Percentiles rank a stretch among this genome's conserved stretches.
Evolutionary conservation across 2,797 vertebrate species (phyloP).

Genomic region (Diplodus sargus): DNA sequence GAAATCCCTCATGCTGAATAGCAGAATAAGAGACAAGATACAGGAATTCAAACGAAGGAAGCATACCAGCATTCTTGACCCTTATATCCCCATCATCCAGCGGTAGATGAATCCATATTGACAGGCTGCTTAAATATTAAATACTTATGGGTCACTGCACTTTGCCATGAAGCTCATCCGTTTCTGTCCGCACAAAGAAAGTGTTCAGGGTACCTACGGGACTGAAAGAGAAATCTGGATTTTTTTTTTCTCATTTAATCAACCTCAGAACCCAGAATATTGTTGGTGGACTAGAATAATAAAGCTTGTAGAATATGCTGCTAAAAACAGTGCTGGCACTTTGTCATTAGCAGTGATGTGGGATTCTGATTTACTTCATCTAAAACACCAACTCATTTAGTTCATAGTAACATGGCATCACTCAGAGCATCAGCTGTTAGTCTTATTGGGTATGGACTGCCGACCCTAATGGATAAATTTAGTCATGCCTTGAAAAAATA

Average conservation of each 20-base stretch:
- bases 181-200: slow-evolving; percentile 12
- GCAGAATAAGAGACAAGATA: neutral
- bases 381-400: slow-evolving; percentile 1
- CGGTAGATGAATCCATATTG: slow-evolving; percentile 61
- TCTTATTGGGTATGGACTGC: slow-evolving; percentile 1
- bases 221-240: neutral
- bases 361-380: slow-evolving; percentile 8
- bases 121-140: slow-evolving; percentile 70
- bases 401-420: slow-evolving; percentile 7
- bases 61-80: slow-evolving; percentile 32
- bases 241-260: slow-evolving; percentile 22
- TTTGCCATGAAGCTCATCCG: slow-evolving; percentile 43
- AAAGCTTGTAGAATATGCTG: neutral
- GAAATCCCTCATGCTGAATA: neutral
- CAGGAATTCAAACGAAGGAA: slow-evolving; percentile 31
- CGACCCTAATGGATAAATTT: neutral
- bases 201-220: slow-evolving; percentile 20
- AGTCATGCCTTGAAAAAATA: neutral
- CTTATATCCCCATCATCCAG: slow-evolving; percentile 42
- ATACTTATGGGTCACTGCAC: slow-evolving; percentile 48
- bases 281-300: neutral
- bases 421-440: neutral
- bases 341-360: neutral
- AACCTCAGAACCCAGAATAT: neutral
- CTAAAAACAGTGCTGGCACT: neutral